These are phyloP conservation scores for Rhopalosiphum padi DNA, from an alignment of 1,140 invertebrate genomes.

Conservation along the genomic window DNA sequence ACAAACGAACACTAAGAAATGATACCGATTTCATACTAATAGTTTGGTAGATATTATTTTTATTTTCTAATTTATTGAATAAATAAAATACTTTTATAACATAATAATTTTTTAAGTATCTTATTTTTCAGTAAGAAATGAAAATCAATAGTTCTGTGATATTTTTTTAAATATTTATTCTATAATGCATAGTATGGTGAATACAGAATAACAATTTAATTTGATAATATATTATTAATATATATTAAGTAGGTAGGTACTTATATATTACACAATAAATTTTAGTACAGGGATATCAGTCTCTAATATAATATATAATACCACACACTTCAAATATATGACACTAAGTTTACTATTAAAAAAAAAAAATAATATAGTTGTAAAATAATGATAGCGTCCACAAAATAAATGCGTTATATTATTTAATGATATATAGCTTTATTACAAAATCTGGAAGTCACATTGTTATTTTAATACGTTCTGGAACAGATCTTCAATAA, in stretches of 20 bases:
- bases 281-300: background rate
- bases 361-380: background rate
- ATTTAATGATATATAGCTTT: background rate
- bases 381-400: background rate
- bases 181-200: background rate
- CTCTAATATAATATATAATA: background rate
- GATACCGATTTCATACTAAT: background rate
- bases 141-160: background rate
- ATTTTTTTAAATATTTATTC: background rate
- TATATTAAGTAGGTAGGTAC: background rate
- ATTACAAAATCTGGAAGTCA: background rate
- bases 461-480: background rate
- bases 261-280: background rate
- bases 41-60: background rate
- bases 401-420: background rate
- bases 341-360: background rate
- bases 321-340: background rate
- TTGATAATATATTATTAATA: background rate
- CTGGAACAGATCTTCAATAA: background rate
- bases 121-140: background rate
- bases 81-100: background rate
- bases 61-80: background rate
- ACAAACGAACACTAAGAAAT: background rate
- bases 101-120: background rate
- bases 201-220: background rate